These are phyloP conservation scores for Terrapene triunguis DNA, from an alignment of 2,113 vertebrate species.

Conservation along the genomic window DNA sequence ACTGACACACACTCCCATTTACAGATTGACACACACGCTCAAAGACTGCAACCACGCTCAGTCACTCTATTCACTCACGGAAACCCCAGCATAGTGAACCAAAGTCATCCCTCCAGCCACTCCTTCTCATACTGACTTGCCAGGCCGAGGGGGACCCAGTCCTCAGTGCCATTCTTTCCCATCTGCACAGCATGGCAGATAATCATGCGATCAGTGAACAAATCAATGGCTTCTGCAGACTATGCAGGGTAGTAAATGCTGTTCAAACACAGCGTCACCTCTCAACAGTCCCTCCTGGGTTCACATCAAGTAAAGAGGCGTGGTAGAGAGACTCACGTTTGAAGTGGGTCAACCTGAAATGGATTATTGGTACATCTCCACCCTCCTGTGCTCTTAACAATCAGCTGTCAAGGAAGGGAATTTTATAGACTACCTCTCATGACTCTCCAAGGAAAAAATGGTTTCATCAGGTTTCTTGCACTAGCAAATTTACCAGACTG, in stretches of 20 bases:
- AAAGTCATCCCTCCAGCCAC: neutral
- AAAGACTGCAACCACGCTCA: neutral
- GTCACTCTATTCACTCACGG: neutral
- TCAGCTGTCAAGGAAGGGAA: neutral
- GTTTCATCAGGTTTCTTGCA: neutral
- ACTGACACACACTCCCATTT: neutral
- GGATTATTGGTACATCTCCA: neutral
- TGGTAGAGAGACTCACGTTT: neutral
- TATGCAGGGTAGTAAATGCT: neutral
- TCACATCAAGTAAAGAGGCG: neutral
- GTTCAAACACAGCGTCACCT: neutral
- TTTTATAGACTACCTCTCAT: neutral
- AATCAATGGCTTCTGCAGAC: neutral
- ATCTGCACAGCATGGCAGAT: constrained; percentile 6
- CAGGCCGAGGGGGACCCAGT: neutral
- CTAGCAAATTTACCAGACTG: neutral
- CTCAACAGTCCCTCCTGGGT: constrained; percentile 7
- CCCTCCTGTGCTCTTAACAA: neutral
- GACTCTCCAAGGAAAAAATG: constrained; percentile 35
- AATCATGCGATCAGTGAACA: neutral
- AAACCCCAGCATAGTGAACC: neutral
- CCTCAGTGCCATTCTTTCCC: neutral
- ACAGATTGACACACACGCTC: neutral
- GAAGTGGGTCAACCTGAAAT: neutral
- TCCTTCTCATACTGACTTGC: neutral